Percentiles rank a stretch among this genome's conserved stretches.
phyloP scores from a whole-genome alignment of 2,888 invertebrate species.

The Alitta virens region DNA sequence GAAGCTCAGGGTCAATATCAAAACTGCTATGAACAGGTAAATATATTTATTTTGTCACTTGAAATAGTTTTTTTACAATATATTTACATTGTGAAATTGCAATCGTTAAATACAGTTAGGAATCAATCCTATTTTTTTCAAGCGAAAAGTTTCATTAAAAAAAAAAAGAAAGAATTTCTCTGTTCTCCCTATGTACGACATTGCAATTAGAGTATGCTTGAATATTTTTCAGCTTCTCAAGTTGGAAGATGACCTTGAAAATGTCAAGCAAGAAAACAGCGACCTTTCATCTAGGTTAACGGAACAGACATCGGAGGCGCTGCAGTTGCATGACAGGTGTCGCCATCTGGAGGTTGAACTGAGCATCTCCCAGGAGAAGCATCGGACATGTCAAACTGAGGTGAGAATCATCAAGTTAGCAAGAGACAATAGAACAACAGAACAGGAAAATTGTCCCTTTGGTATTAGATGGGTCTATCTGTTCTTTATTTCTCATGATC shows the following conservation, averaged over 20 bases:
- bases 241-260: conserved; percentile 47
- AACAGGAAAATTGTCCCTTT: no score
- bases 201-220: no score
- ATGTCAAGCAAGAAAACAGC: conserved; percentile 46
- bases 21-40: conserved; percentile 52
- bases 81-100: no score
- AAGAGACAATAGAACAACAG: no score
- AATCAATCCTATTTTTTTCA: no score
- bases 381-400: conserved; percentile 55
- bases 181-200: no score
- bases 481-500: no score
- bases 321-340: conserved; percentile 42
- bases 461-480: no score
- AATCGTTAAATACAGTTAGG: no score
- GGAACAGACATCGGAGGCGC: conserved; percentile 34
- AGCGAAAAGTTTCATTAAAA: no score
- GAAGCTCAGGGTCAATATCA: conserved; percentile 53
- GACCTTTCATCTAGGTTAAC: conserved; percentile 41
- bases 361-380: conserved; percentile 55
- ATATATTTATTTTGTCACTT: background rate
- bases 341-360: conserved; percentile 51
- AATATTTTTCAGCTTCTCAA: conserved; percentile 44
- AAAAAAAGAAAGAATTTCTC: no score
- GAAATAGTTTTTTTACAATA: no score
- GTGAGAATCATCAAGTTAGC: conserved; percentile 25